phyloP scores from a whole-genome alignment of 2,888 invertebrate species.

The Dryobota labecula region DNA sequence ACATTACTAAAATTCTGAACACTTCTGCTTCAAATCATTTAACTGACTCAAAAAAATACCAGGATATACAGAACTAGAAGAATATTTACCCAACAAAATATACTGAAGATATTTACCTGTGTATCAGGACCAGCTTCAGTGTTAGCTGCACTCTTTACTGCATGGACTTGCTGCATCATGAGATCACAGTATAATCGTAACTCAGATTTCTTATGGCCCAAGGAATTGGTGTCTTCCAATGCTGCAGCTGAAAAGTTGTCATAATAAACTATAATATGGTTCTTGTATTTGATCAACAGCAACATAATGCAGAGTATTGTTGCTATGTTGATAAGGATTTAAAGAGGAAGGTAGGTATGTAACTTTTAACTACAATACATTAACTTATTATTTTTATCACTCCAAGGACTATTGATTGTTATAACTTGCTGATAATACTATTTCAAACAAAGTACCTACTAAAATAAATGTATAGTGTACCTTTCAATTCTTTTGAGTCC shows the following conservation, averaged over 20 bases:
- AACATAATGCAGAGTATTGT: not conserved
- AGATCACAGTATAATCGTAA: constrained; percentile 95
- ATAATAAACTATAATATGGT: not conserved
- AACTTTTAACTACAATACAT: constrained; percentile 8
- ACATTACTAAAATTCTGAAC: not conserved
- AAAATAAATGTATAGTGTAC: constrained; percentile 60
- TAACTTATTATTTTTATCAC: constrained; percentile 23
- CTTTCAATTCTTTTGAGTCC: constrained; percentile 83
- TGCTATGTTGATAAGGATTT: constrained; percentile 15
- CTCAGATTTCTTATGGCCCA: constrained; percentile 94
- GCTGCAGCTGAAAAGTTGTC: constrained; percentile 76
- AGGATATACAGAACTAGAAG: not conserved
- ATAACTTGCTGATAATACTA: constrained; percentile 18
- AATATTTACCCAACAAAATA: not conserved
- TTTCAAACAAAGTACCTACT: constrained; percentile 6
- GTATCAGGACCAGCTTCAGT: constrained; percentile 90
- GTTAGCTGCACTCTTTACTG: constrained; percentile 92
- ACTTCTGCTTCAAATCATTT: constrained; percentile 4
- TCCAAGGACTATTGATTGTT: constrained; percentile 18
- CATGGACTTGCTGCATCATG: constrained; percentile 96
- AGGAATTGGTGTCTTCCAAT: constrained; percentile 90
- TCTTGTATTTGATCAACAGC: not conserved
- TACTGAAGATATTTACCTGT: constrained; percentile 81
- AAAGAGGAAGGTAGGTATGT: constrained; percentile 17
- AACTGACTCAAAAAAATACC: not conserved